Conservation (phyloP, 2,888 invertebrate species). For the Apodemia duryi region DNA sequence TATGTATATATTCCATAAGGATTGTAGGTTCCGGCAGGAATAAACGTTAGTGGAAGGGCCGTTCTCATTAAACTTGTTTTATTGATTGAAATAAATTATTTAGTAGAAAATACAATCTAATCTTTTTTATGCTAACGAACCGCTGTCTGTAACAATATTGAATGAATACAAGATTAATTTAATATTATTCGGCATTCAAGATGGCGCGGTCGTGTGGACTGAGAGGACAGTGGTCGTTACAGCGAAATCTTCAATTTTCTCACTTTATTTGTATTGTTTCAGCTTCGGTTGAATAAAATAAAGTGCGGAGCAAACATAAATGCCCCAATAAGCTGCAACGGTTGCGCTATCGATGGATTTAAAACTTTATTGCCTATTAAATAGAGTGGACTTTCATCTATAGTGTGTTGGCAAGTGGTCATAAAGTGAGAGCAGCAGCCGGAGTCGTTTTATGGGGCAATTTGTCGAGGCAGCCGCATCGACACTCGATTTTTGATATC, state of each 20-base stretch:
- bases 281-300: slow-evolving; percentile 30
- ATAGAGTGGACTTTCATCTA: slow-evolving; percentile 6
- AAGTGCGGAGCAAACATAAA: slow-evolving; percentile 37
- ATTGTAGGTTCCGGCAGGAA: too few species aligned
- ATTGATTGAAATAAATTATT: too few species aligned
- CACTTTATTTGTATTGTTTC: slow-evolving; percentile 24
- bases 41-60: too few species aligned
- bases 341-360: neutral
- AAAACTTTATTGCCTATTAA: slow-evolving; percentile 14
- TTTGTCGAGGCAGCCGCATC: slow-evolving; percentile 42
- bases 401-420: slow-evolving; percentile 23
- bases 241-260: slow-evolving; percentile 22
- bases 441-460: slow-evolving; percentile 41
- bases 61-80: too few species aligned
- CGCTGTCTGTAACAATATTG: neutral
- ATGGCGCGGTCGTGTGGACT: neutral
- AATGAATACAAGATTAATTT: neutral
- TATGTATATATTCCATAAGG: too few species aligned
- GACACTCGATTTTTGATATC: slow-evolving; percentile 43
- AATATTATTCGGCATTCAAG: neutral
- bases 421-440: slow-evolving; percentile 30
- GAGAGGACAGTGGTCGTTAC: neutral
- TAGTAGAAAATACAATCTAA: too few species aligned
- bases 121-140: neutral
- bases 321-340: slow-evolving; percentile 31